These are phyloP conservation scores for Aphelinus certus DNA, from an alignment of 1,140 invertebrate species.

Conservation along the genomic window DNA sequence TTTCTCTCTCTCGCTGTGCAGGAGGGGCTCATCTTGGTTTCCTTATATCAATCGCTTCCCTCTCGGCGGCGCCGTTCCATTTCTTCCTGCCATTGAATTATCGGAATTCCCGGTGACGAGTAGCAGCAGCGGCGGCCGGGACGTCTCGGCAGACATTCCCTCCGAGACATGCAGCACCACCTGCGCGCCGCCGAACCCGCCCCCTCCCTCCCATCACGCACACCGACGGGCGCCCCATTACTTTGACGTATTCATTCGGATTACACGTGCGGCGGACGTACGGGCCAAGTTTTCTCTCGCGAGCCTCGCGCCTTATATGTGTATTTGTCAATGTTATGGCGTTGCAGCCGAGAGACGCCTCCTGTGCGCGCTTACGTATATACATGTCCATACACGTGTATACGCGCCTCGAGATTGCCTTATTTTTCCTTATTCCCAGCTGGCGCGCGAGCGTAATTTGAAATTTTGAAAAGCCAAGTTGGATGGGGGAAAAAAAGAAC, in stretches of 20 bases:
- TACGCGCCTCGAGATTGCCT: too few species aligned
- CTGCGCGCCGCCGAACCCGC: slow-evolving; percentile 13
- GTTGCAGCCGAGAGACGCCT: too few species aligned
- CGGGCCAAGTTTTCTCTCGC: not conserved
- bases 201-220: too few species aligned
- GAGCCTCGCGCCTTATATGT: not conserved
- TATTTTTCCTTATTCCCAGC: too few species aligned
- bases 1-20: too few species aligned
- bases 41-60: slow-evolving; percentile 43
- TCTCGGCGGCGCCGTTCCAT: slow-evolving; percentile 38
- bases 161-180: not conserved
- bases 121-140: not conserved
- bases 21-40: not conserved
- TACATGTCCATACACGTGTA: too few species aligned
- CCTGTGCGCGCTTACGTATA: too few species aligned
- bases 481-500: too few species aligned
- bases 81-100: slow-evolving; percentile 45
- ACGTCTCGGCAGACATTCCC: not conserved
- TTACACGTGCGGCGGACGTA: not conserved
- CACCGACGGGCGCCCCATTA: slow-evolving; percentile 3
- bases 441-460: not conserved
- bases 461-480: not conserved
- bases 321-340: slow-evolving; percentile 16
- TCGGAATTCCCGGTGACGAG: slow-evolving; percentile 40
- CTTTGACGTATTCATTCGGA: slow-evolving; percentile 26